Evolutionary conservation across 2,113 vertebrate genomes (phyloP), one percentile per base, ranked within the genome.

Genomic region (Forbesichthys agassizii): DNA sequence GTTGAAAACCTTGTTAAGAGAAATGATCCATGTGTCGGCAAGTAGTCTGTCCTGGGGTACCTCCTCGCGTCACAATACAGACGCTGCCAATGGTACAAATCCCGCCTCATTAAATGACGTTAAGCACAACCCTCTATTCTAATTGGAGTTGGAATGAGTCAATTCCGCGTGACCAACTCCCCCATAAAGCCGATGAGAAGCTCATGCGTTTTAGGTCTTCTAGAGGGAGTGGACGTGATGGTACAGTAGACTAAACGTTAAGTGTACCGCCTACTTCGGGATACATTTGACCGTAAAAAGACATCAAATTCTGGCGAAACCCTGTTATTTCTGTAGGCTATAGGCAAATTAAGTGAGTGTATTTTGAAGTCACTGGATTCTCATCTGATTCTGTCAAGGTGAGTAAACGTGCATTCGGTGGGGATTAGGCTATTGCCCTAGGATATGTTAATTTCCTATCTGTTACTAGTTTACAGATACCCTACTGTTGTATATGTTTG

Each of bases 371-470:
- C 12, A 20, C 33, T 33, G 63, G 71, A 65, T 56, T 61, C 42
- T 64, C 61, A 33, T 61, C 73, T 63, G 48, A 13, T 67, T 84
- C 64, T 42, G 66, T 63, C 68, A 63, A 83, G 85, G 88, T 89
- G 77, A 88, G 88, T 79, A 18, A 13, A 12, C 49, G 13, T 12
- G 12, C 60, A 47, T 11, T n/a, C 4, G 56, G 48, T 51, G 4
- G 5, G 10, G 3, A 52, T 52, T 52, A 10, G 8, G 48, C 48
- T 10, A 52, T 11, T 52, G 13, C 49, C 3, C 10, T 52, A 7
- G 13, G 49, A 52, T 27, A 27, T 27, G 27, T 27, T 27, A 2
- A 27, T 52, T 52, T 52, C 11, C 3, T 52, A 52, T 52, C 0
- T 52, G 1, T 52, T 52, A 9, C 49, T 14, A 3, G 49, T 9